Evolutionary conservation across 2,113 vertebrate species (phyloP).

Genomic region (Oryctolagus cuniculus): DNA sequence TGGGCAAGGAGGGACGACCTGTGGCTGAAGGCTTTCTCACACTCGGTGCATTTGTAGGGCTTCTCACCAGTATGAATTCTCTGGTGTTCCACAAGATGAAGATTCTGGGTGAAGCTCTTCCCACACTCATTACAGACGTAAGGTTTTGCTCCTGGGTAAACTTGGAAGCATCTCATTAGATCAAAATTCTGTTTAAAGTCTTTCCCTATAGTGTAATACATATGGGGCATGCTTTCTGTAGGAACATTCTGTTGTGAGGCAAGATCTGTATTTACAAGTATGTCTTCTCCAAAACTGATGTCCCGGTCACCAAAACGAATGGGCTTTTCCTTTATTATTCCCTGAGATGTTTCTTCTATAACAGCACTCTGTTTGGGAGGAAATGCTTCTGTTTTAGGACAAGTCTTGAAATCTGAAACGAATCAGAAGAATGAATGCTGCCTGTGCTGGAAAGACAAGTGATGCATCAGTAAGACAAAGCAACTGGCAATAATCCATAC

Average conservation of each 20-base stretch:
- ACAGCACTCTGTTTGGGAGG: conserved; percentile 25
- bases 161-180: conserved; percentile 69
- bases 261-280: conserved; percentile 84
- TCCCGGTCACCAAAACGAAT: background rate
- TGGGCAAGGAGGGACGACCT: conserved; percentile 78
- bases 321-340: conserved; percentile 24
- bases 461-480: background rate
- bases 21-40: conserved; percentile 78
- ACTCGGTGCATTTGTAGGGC: conserved; percentile 73
- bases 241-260: conserved; percentile 67
- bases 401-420: conserved; percentile 68
- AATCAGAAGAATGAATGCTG: conserved; percentile 54
- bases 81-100: conserved; percentile 90
- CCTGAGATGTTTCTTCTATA: conserved; percentile 47
- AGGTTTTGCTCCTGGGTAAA: conserved; percentile 90
- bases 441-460: background rate
- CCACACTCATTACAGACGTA: conserved; percentile 89
- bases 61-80: conserved; percentile 67
- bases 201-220: conserved; percentile 85
- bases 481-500: background rate
- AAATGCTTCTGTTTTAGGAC: conserved; percentile 45
- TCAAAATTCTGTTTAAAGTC: conserved; percentile 67
- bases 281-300: conserved; percentile 66
- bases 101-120: conserved; percentile 91
- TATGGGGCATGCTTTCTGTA: background rate